Evolutionary conservation across 2,888 invertebrate species (phyloP).

Genomic region (Rhagium mordax): DNA sequence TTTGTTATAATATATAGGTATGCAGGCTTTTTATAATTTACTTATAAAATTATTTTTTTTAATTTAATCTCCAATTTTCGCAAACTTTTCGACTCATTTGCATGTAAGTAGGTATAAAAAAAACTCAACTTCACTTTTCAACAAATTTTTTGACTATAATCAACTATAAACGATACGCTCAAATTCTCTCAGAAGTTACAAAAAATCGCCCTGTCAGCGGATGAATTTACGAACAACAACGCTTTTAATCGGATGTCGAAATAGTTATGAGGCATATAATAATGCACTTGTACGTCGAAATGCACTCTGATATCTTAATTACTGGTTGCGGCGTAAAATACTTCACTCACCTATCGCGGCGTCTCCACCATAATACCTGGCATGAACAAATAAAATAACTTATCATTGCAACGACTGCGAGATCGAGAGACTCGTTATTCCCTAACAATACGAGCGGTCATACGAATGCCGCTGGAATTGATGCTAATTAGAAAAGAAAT

Average conservation of each 20-base stretch:
- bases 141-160: too few species aligned
- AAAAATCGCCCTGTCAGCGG: too few species aligned
- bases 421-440: conserved; percentile 4
- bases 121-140: too few species aligned
- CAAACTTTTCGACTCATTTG: too few species aligned
- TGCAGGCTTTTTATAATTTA: too few species aligned
- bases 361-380: conserved; percentile 4
- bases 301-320: conserved; percentile 19
- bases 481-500: conserved; percentile 8
- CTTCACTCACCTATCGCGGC: background rate
- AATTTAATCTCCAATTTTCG: too few species aligned
- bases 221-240: background rate
- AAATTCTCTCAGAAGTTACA: too few species aligned
- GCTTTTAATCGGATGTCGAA: conserved; percentile 9
- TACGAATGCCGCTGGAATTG: background rate
- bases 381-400: conserved; percentile 23
- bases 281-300: background rate
- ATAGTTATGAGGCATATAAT: background rate
- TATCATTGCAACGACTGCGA: conserved; percentile 4
- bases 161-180: too few species aligned
- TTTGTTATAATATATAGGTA: too few species aligned
- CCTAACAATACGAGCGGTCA: conserved; percentile 9
- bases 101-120: too few species aligned
- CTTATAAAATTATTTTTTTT: too few species aligned
- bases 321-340: conserved; percentile 17